A percentile compares a stretch with the other conserved stretches of the same genome.
phyloP scores from a whole-genome alignment of 1,140 invertebrate species.

The Zaprionus nigranus region DNA sequence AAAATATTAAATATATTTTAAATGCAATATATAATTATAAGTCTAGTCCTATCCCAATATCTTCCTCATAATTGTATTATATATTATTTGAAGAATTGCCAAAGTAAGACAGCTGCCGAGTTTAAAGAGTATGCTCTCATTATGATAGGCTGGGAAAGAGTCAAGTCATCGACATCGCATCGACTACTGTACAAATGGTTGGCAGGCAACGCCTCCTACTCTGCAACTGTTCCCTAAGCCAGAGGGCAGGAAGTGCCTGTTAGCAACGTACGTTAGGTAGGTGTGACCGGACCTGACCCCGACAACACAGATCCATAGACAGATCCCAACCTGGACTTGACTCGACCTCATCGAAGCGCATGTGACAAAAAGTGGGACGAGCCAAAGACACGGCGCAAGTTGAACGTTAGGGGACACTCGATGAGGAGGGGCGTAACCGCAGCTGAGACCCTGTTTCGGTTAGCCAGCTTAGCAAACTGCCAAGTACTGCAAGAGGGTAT shows the following conservation, averaged over 20 bases:
- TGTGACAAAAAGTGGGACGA: constrained; percentile 69
- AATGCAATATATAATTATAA: no score
- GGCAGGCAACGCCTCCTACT: constrained; percentile 16
- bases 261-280: constrained; percentile 46
- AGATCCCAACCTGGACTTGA: constrained; percentile 7
- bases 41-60: no score
- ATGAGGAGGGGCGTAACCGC: not conserved
- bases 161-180: constrained; percentile 12
- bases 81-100: not conserved
- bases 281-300: constrained; percentile 39
- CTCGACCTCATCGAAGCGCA: constrained; percentile 28
- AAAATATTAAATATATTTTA: no score
- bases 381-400: constrained; percentile 31
- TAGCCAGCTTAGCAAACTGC: constrained; percentile 58
- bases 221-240: constrained; percentile 35
- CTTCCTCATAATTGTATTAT: no score
- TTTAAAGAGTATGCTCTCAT: not conserved
- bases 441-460: constrained; percentile 6
- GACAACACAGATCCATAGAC: constrained; percentile 10
- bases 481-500: constrained; percentile 8
- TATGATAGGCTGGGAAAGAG: not conserved
- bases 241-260: constrained; percentile 55
- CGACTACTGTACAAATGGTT: not conserved
- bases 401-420: not conserved
- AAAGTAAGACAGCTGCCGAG: not conserved